Base-by-base conservation (phyloP, 2,888 invertebrate species). In the Acrobasis suavella region DNA sequence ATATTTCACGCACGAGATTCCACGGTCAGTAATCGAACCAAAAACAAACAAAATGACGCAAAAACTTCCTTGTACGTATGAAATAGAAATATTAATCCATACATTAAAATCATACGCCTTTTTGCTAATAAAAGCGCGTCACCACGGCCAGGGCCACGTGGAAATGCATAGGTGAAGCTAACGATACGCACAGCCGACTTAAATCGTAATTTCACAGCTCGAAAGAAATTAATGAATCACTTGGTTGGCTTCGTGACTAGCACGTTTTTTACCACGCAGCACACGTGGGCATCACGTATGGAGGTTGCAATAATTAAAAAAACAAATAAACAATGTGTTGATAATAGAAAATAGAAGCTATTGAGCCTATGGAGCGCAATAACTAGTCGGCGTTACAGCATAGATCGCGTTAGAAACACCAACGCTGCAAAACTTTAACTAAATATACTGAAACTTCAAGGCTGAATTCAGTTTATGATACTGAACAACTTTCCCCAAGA, bases 201-300 rank as follows among this genome's bases (percentile, higher is more conserved):
- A n/a, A 55, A 55, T 55, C 55, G 39, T 9, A 55, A 55, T 55
- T 55, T 55, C 55, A 55, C 39, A 55, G 55, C 16, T 55, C 16
- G 55, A 16, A 39, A 55, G 55, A 55, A 39, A 39, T 55, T 55
- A 55, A 55, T 55, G 55, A 55, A 55, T 55, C 55, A 55, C 55
- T 12, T 17, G 55, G 14, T 15, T 55, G 9, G 55, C 39, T 39
- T 55, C 55, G 55, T 55, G 55, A 55, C 55, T 16, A 0, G 55
- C 55, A 55, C 55, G 55, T 55, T 55, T 55, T 15, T 6, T n/a
- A 52, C 37, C 32, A 32, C 52, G 15, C 2, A 6, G 17, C 54
- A 38, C 54, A 54, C 54, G 54, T 54, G 55, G 55, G 39, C 10
- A 39, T 9, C 38, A 38, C 22, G 54, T 38, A n/a, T 15, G 1